Evolutionary conservation across 1,140 invertebrate genomes (phyloP).

Genomic region (Trachymyrmex septentrionalis): DNA sequence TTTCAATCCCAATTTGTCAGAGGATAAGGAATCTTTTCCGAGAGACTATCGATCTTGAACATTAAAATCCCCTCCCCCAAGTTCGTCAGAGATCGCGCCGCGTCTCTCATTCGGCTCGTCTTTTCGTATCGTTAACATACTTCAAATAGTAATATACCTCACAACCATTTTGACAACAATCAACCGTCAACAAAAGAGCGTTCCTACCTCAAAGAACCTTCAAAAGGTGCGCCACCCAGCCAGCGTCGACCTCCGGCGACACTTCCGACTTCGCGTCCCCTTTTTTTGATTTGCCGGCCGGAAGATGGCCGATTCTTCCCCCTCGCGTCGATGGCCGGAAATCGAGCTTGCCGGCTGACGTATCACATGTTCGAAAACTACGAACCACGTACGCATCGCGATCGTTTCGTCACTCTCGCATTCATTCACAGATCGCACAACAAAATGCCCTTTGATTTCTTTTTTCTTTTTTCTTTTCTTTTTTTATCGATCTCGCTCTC

Average conservation of each 20-base stretch:
- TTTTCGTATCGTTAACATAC: conserved; percentile 79
- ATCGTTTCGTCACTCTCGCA: conserved; percentile 41
- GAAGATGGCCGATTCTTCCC: conserved; percentile 14
- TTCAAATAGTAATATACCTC: conserved; percentile 84
- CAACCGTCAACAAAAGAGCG: conserved; percentile 84
- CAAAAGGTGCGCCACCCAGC: conserved; percentile 80
- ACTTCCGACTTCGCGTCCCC: conserved; percentile 7
- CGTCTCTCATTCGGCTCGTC: conserved; percentile 42
- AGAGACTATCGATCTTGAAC: background rate
- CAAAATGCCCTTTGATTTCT: conserved; percentile 58
- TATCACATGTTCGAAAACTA: conserved; percentile 85
- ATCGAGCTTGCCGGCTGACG: conserved; percentile 72
- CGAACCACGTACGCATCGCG: conserved; percentile 75
- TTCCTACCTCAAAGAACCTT: conserved; percentile 82
- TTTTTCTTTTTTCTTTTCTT: conserved; percentile 1
- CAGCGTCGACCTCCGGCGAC: conserved; percentile 64
- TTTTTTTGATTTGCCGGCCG: conserved; percentile 15
- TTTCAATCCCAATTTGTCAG: background rate
- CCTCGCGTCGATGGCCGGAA: conserved; percentile 63
- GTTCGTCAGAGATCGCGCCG: conserved; percentile 8
- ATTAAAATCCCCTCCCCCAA: background rate
- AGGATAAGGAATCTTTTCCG: background rate
- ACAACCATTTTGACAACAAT: conserved; percentile 87
- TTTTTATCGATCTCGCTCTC: conserved; percentile 20
- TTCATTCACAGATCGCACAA: conserved; percentile 57